Percentiles rank a stretch among this genome's conserved stretches.
Evolutionary conservation across 2,113 vertebrate genomes (phyloP).

Genomic region (Rhynchomys soricoides): DNA sequence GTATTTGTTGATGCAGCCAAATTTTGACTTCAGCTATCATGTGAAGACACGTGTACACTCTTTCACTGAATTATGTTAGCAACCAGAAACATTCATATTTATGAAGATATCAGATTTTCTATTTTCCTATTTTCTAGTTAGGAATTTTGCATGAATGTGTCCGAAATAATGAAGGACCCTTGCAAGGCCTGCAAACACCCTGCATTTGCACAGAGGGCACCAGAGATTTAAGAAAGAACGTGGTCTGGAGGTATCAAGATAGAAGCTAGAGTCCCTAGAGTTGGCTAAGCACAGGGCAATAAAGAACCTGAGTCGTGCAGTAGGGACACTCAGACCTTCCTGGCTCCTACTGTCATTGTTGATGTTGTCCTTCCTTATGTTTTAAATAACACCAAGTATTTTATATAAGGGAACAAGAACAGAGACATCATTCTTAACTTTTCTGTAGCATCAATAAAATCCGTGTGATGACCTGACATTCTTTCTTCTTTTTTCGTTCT

Average conservation of each 20-base stretch:
- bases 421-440: constrained; percentile 14
- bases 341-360: not conserved
- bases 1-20: not conserved
- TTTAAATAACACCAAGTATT: not conserved
- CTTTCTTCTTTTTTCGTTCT: constrained; percentile 19
- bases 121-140: not conserved
- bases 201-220: not conserved
- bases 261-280: not conserved
- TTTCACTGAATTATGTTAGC: not conserved
- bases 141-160: not conserved
- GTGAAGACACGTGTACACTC: not conserved
- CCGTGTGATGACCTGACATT: not conserved
- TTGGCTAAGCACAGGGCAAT: not conserved
- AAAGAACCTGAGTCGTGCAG: not conserved
- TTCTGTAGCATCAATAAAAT: constrained; percentile 39
- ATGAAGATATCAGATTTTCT: not conserved
- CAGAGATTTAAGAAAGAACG: not conserved
- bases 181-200: not conserved
- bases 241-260: not conserved
- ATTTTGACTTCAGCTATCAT: not conserved
- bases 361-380: not conserved
- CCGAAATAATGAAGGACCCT: not conserved
- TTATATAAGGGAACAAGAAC: not conserved
- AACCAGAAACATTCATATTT: not conserved
- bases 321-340: not conserved